A percentile compares a stretch with the other conserved stretches of the same genome.
Evolutionary conservation across 2,113 vertebrate genomes (phyloP).

Genomic region (Egretta garzetta): DNA sequence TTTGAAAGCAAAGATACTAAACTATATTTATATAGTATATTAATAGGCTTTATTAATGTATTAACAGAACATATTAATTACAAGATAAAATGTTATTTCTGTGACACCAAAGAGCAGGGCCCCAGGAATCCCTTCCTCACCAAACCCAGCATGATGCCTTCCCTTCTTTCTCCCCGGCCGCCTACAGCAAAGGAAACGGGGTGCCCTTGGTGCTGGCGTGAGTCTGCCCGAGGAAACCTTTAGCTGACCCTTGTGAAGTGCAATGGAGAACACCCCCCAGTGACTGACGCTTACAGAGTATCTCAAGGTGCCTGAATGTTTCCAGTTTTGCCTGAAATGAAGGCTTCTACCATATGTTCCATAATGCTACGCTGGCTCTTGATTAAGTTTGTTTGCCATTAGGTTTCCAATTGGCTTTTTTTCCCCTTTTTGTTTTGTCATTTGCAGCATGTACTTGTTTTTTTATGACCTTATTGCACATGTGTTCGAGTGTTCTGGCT

Average conservation of each 20-base stretch:
- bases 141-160: neutral
- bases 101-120: neutral
- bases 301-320: neutral
- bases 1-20: neutral
- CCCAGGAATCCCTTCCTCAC: neutral
- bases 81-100: neutral
- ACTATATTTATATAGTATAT: neutral
- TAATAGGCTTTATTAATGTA: neutral
- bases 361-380: neutral
- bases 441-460: neutral
- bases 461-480: conserved; percentile 1
- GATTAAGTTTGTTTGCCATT: conserved; percentile 25
- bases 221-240: neutral
- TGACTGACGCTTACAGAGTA: neutral
- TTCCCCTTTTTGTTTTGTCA: neutral
- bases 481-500: neutral
- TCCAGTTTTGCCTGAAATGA: neutral
- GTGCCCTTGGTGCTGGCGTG: no score
- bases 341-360: neutral
- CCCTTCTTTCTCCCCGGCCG: neutral
- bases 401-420: neutral
- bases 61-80: neutral
- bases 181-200: neutral
- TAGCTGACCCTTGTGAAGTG: neutral
- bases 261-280: neutral